A percentile compares a stretch with the other conserved stretches of the same genome.
These are phyloP conservation scores for Pterocles orientalis DNA, from an alignment of 2,113 vertebrate genomes.

Conservation along the genomic window DNA sequence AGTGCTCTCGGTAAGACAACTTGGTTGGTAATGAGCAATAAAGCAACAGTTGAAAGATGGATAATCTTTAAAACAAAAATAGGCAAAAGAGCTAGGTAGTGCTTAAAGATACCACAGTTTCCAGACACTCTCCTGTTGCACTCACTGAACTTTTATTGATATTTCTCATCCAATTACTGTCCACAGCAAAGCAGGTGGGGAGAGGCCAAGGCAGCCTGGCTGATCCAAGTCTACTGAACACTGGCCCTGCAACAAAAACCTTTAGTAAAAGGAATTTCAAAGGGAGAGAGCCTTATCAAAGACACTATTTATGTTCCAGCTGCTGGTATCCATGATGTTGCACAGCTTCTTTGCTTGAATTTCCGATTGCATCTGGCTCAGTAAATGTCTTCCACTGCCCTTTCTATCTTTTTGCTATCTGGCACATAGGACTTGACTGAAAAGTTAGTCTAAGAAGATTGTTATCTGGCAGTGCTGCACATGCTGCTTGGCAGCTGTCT, in stretches of 20 bases:
- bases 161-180: neutral
- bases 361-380: neutral
- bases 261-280: constrained; percentile 8
- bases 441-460: neutral
- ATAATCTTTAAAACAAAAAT: neutral
- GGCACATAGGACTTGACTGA: neutral
- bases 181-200: neutral
- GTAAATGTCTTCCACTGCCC: neutral
- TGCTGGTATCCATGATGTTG: neutral
- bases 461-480: neutral
- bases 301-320: neutral
- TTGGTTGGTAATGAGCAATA: neutral
- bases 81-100: neutral
- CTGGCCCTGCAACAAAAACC: neutral
- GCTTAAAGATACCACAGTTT: neutral
- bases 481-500: neutral
- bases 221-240: constrained; percentile 9
- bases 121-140: neutral
- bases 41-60: neutral
- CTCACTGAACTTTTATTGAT: neutral
- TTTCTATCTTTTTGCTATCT: neutral
- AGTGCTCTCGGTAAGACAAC: neutral
- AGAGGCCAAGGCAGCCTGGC: neutral
- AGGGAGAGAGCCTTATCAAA: neutral
- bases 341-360: neutral